Evolutionary conservation across 2,888 invertebrate genomes (phyloP).

Genomic region (Diarsia dahlii): DNA sequence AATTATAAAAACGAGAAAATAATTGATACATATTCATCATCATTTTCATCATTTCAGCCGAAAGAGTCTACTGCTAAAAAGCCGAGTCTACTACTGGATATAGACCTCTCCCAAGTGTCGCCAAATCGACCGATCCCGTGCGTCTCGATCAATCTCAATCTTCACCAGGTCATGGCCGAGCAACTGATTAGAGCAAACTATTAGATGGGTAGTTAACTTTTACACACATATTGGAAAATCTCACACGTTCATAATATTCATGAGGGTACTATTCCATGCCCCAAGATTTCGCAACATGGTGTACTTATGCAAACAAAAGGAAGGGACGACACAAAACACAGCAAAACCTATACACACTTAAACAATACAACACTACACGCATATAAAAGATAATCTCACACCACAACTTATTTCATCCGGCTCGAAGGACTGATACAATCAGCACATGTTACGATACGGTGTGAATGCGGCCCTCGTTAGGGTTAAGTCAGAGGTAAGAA

Average conservation of each 20-base stretch:
- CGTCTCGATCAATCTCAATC: too few relatives aligned
- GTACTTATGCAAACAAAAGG: background rate
- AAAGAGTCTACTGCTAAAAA: too few relatives aligned
- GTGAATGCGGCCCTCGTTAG: slow-evolving; percentile 56
- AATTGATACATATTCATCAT: background rate
- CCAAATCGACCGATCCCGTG: too few relatives aligned
- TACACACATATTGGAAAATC: background rate
- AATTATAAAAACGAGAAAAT: background rate
- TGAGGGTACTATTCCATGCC: background rate
- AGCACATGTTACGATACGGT: slow-evolving; percentile 52
- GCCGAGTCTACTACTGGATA: too few relatives aligned
- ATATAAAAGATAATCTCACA: slow-evolving; percentile 38
- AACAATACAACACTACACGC: slow-evolving; percentile 17
- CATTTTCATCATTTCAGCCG: too few relatives aligned
- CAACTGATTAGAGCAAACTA: too few relatives aligned
- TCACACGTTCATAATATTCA: background rate
- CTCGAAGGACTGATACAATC: slow-evolving; percentile 43
- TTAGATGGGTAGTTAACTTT: background rate
- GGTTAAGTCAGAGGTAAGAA: slow-evolving; percentile 57
- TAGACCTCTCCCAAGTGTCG: too few relatives aligned
- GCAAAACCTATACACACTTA: slow-evolving; percentile 1
- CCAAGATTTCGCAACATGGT: background rate
- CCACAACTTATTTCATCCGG: slow-evolving; percentile 37
- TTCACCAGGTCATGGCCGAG: too few relatives aligned
- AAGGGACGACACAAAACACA: background rate